Evolutionary conservation across 2,113 vertebrate genomes (phyloP).

Genomic region (Platichthys flesus): DNA sequence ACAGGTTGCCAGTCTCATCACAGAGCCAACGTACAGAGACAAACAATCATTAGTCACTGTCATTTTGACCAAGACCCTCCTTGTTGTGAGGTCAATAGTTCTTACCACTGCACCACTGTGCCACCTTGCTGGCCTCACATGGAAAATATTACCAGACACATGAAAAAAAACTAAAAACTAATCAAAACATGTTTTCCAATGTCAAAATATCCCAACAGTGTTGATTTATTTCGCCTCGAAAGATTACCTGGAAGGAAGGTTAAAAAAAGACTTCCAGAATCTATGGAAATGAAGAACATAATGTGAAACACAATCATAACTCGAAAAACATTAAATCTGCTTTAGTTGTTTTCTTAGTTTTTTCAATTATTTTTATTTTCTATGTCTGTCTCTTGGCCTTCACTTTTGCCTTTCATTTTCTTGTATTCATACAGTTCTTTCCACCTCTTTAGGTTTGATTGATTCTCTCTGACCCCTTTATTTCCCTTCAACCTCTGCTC

Average conservation of each 20-base stretch:
- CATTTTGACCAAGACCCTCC: too few relatives aligned
- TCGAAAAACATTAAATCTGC: too few relatives aligned
- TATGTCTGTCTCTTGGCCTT: not conserved
- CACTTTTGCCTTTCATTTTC: not conserved
- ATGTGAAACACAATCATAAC: not conserved
- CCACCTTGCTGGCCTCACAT: too few relatives aligned
- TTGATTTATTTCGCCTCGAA: too few relatives aligned
- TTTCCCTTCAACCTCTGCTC: not conserved
- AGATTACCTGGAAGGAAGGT: not conserved
- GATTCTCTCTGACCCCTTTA: not conserved
- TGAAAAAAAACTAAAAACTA: not conserved
- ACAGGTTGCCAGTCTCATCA: too few relatives aligned
- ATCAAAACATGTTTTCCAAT: not conserved
- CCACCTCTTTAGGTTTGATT: not conserved
- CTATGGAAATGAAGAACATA: not conserved
- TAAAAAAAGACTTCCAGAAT: constrained; percentile 2
- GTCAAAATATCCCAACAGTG: not conserved
- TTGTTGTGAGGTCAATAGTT: too few relatives aligned
- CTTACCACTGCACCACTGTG: too few relatives aligned
- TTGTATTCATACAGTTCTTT: not conserved
- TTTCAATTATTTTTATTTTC: not conserved
- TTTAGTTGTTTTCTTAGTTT: too few relatives aligned
- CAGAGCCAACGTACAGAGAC: too few relatives aligned
- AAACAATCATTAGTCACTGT: too few relatives aligned
- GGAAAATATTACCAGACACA: not conserved